Percentiles rank a stretch among this genome's conserved stretches.
phyloP scores from a whole-genome alignment of 1,140 invertebrate genomes.

The Cecropterus lyciades region DNA sequence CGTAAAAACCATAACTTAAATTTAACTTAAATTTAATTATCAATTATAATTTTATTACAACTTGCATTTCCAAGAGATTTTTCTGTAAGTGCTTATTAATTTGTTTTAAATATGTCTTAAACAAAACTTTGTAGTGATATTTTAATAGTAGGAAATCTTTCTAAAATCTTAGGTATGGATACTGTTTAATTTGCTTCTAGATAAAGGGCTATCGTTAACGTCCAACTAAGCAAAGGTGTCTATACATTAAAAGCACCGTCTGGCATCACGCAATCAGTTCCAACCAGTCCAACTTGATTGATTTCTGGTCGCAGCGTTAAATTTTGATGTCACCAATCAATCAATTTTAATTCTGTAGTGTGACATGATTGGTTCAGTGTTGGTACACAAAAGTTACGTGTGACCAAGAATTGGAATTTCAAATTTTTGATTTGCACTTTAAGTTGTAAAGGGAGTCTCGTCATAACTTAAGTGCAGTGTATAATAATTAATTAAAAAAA shows the following conservation, averaged over 20 bases:
- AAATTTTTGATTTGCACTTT: slow-evolving; percentile 8
- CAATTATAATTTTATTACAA: too few relatives aligned
- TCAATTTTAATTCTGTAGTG: slow-evolving; percentile 67
- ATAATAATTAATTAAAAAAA: too few relatives aligned
- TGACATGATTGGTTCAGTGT: slow-evolving; percentile 42
- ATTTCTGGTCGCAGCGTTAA: slow-evolving; percentile 62
- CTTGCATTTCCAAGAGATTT: too few relatives aligned
- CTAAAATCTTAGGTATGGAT: background rate
- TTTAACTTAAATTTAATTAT: too few relatives aligned
- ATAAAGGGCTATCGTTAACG: slow-evolving; percentile 45
- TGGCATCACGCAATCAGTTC: slow-evolving; percentile 45
- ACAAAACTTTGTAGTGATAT: too few relatives aligned
- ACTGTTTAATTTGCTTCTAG: slow-evolving; percentile 27
- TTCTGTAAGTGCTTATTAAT: too few relatives aligned
- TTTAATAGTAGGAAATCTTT: background rate
- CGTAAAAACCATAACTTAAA: too few relatives aligned
- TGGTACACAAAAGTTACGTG: slow-evolving; percentile 34
- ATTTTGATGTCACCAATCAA: slow-evolving; percentile 76
- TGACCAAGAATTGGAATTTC: slow-evolving; percentile 23
- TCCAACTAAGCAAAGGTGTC: slow-evolving; percentile 48
- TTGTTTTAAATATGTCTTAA: too few relatives aligned
- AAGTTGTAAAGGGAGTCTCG: background rate
- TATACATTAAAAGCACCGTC: slow-evolving; percentile 52
- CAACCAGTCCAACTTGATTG: slow-evolving; percentile 60
- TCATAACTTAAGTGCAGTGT: too few relatives aligned